Evolutionary conservation across 2,113 vertebrate genomes (phyloP).

Genomic region (Himantopus leucocephalus): DNA sequence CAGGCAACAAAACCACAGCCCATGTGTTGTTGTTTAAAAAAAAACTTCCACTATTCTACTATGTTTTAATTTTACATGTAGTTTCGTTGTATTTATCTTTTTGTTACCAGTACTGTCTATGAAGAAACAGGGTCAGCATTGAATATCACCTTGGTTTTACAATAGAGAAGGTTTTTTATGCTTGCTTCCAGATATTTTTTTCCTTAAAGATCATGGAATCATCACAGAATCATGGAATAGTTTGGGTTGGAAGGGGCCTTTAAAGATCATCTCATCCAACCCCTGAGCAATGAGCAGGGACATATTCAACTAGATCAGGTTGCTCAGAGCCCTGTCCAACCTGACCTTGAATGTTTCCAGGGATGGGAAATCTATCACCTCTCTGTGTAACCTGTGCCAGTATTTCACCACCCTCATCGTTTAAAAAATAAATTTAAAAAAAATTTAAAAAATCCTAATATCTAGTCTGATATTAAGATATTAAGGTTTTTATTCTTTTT

Average conservation of each 20-base stretch:
- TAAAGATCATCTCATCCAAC: background rate
- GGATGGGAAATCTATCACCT: background rate
- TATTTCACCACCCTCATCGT: background rate
- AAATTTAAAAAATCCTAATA: background rate
- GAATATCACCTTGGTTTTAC: background rate
- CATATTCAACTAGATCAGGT: background rate
- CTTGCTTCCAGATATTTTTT: background rate
- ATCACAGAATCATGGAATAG: background rate
- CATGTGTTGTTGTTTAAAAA: background rate
- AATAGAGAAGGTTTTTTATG: background rate
- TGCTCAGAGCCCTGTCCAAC: accelerated
- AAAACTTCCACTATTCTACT: background rate
- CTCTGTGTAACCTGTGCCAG: accelerated
- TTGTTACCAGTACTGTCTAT: background rate
- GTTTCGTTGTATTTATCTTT: background rate
- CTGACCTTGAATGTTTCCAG: background rate
- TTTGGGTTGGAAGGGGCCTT: background rate
- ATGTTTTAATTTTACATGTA: background rate
- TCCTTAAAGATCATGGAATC: background rate
- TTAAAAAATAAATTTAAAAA: background rate
- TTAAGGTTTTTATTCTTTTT: background rate
- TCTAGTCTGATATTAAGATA: background rate
- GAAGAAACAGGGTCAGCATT: background rate
- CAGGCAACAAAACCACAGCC: background rate
- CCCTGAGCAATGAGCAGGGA: background rate